phyloP scores from a whole-genome alignment of 2,888 invertebrate genomes.

The Acleris sparsana region DNA sequence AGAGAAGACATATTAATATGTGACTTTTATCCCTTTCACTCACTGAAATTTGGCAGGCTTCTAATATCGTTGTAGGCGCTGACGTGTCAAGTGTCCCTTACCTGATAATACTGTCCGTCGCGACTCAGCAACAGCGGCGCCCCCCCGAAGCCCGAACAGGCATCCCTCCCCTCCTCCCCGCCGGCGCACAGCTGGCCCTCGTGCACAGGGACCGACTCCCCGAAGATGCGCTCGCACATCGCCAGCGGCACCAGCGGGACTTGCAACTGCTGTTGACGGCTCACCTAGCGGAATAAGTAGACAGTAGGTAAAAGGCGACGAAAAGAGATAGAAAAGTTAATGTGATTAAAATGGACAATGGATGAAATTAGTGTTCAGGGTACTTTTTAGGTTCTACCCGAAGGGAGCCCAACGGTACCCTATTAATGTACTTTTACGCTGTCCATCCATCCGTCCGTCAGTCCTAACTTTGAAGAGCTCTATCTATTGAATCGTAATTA shows the following conservation, averaged over 20 bases:
- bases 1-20: no score
- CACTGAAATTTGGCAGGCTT: no score
- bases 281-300: slow-evolving; percentile 58
- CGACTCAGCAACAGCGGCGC: slow-evolving; percentile 87
- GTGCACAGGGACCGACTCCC: slow-evolving; percentile 85
- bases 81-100: slow-evolving; percentile 46
- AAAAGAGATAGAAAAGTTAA: neutral
- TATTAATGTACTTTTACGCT: no score
- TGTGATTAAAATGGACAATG: no score
- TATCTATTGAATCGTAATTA: no score
- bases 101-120: slow-evolving; percentile 86
- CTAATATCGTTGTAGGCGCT: no score
- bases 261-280: slow-evolving; percentile 86
- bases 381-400: no score
- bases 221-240: slow-evolving; percentile 87
- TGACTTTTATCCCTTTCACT: no score
- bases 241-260: slow-evolving; percentile 87
- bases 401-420: no score
- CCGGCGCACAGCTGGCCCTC: slow-evolving; percentile 89
- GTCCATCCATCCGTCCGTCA: no score
- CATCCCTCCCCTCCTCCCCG: slow-evolving; percentile 88
- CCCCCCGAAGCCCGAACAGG: slow-evolving; percentile 91
- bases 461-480: no score
- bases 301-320: neutral
- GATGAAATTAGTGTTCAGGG: no score